Conservation (phyloP, 2,797 vertebrate species). For the Rhincodon typus region DNA sequence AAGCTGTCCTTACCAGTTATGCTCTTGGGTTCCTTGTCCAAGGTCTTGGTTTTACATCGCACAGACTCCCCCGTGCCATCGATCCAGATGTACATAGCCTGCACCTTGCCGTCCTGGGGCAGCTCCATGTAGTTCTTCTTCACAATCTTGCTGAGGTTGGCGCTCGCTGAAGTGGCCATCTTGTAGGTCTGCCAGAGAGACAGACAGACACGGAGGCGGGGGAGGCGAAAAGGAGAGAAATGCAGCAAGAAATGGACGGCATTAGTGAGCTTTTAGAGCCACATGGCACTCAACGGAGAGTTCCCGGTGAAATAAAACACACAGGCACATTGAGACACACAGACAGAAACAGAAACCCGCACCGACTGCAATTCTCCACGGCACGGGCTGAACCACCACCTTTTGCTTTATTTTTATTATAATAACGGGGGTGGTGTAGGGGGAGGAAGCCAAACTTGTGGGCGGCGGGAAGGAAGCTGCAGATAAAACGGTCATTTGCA, state of each 20-base stretch:
- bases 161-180: slow-evolving; percentile 63
- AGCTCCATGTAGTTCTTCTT: slow-evolving; percentile 71
- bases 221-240: background rate
- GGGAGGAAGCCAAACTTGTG: too few relatives aligned
- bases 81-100: slow-evolving; percentile 81
- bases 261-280: background rate
- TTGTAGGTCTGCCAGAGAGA: background rate
- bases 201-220: background rate
- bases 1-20: slow-evolving; percentile 55
- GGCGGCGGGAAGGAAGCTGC: background rate
- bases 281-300: background rate
- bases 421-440: too few relatives aligned
- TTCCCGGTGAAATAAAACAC: background rate
- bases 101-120: slow-evolving; percentile 60
- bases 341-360: background rate
- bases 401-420: background rate
- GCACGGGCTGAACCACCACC: too few relatives aligned
- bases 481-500: too few relatives aligned
- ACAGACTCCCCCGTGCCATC: slow-evolving; percentile 72
- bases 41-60: slow-evolving; percentile 71
- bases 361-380: background rate
- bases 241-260: background rate
- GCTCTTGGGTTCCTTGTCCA: slow-evolving; percentile 62
- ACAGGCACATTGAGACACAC: background rate
- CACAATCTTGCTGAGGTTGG: slow-evolving; percentile 67